Conservation (phyloP, 1,140 invertebrate species). For the Capitella teleta region DNA sequence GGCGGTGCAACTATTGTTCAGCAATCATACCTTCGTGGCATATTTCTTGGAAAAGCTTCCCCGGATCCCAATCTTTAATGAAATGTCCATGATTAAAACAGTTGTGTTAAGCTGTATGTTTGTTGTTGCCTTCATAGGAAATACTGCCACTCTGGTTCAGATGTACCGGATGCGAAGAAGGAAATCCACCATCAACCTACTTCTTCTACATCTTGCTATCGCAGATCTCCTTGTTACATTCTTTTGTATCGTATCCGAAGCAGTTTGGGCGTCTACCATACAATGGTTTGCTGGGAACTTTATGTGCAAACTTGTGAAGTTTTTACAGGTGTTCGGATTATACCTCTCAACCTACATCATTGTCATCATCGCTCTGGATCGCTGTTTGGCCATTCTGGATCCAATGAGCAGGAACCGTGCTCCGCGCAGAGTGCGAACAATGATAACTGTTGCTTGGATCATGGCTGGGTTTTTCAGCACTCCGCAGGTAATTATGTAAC, state of each 20-base stretch:
- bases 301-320: slow-evolving; percentile 70
- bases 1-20: too few species aligned
- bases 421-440: slow-evolving; percentile 45
- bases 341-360: slow-evolving; percentile 74
- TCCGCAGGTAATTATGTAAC: slow-evolving; percentile 57
- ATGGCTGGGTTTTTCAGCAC: slow-evolving; percentile 59
- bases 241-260: slow-evolving; percentile 57
- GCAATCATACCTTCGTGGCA: too few species aligned
- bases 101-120: slow-evolving; percentile 57
- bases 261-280: slow-evolving; percentile 63
- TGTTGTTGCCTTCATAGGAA: slow-evolving; percentile 58
- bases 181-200: slow-evolving; percentile 58
- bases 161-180: slow-evolving; percentile 47
- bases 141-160: slow-evolving; percentile 61
- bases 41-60: too few species aligned
- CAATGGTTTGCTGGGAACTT: slow-evolving; percentile 66
- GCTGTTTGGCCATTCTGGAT: slow-evolving; percentile 65
- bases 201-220: slow-evolving; percentile 56
- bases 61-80: slow-evolving; percentile 20
- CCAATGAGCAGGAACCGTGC: slow-evolving; percentile 64
- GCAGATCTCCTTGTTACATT: slow-evolving; percentile 66
- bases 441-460: slow-evolving; percentile 52
- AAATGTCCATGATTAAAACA: slow-evolving; percentile 49
- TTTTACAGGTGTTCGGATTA: slow-evolving; percentile 60
- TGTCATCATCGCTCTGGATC: slow-evolving; percentile 67